phyloP scores from a whole-genome alignment of 64 coral and sea anemone species.

The Pachyseris speciosa region DNA sequence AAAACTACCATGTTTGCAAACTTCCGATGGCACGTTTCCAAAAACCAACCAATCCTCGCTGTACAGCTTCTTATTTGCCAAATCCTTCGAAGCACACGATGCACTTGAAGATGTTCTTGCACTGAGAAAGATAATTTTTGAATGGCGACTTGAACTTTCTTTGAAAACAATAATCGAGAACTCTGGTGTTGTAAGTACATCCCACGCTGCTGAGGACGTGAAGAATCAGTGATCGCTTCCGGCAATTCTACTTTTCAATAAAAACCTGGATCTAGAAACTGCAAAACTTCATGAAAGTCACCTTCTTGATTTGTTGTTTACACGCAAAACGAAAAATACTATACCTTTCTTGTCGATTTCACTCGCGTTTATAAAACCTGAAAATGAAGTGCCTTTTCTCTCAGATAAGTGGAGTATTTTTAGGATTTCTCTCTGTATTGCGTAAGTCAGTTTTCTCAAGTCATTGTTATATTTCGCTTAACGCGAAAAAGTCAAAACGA shows the following conservation, averaged over 20 bases:
- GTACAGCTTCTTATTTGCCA: no score
- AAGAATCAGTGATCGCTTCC: neutral
- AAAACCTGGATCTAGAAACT: neutral
- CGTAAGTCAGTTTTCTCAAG: neutral
- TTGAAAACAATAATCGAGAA: no score
- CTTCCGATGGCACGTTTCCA: no score
- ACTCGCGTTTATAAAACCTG: neutral
- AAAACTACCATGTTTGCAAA: no score
- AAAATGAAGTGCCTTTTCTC: neutral
- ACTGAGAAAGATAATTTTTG: no score
- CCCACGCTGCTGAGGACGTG: no score
- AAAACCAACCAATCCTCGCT: no score
- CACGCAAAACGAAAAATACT: neutral
- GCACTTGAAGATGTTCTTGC: no score
- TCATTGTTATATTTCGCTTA: neutral
- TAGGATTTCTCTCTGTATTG: neutral
- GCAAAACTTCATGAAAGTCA: neutral
- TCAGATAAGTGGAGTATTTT: neutral
- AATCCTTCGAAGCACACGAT: no score
- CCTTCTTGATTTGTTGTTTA: neutral
- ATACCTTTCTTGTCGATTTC: neutral
- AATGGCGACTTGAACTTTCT: no score
- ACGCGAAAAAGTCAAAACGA: neutral
- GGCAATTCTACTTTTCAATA: neutral
- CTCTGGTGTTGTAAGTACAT: no score